phyloP scores from a whole-genome alignment of 2,797 vertebrate species.

The Chelidonichthys spinosus region DNA sequence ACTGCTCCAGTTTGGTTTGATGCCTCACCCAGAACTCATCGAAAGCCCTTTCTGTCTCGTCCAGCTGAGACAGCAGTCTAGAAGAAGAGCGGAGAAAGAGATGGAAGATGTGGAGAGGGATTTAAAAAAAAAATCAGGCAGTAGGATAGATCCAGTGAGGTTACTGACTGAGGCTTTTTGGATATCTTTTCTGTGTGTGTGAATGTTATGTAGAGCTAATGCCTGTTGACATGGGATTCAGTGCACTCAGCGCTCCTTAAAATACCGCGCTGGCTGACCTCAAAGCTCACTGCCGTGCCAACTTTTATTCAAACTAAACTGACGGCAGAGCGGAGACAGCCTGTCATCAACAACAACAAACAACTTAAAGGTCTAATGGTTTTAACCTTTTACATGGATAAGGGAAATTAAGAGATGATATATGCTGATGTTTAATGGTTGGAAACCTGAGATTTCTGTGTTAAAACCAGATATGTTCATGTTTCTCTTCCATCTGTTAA shows the following conservation, averaged over 20 bases:
- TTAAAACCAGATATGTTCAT: not conserved
- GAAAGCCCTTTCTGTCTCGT: constrained; percentile 94
- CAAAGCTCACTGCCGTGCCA: constrained; percentile 1
- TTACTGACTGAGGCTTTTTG: constrained; percentile 22
- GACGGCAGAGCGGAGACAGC: constrained; percentile 7
- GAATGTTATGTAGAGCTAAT: constrained; percentile 17
- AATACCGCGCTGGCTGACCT: constrained; percentile 25
- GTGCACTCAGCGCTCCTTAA: constrained; percentile 28
- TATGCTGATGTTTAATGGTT: not conserved
- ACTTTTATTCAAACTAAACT: not conserved
- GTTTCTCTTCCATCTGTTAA: not conserved
- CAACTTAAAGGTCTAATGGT: not conserved
- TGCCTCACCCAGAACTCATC: constrained; percentile 97
- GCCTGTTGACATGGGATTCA: constrained; percentile 22
- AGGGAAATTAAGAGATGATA: not conserved
- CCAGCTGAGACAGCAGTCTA: constrained; percentile 93
- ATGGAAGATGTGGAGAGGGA: not conserved
- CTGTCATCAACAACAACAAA: not conserved
- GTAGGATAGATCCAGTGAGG: not conserved
- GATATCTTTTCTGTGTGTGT: constrained; percentile 8
- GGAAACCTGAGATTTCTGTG: not conserved
- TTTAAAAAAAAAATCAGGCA: not conserved
- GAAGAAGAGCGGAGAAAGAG: not conserved
- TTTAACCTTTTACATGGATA: not conserved
- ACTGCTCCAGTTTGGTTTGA: constrained; percentile 94